phyloP scores from a whole-genome alignment of 2,797 vertebrate genomes.

The Linurgus olivaceus region DNA sequence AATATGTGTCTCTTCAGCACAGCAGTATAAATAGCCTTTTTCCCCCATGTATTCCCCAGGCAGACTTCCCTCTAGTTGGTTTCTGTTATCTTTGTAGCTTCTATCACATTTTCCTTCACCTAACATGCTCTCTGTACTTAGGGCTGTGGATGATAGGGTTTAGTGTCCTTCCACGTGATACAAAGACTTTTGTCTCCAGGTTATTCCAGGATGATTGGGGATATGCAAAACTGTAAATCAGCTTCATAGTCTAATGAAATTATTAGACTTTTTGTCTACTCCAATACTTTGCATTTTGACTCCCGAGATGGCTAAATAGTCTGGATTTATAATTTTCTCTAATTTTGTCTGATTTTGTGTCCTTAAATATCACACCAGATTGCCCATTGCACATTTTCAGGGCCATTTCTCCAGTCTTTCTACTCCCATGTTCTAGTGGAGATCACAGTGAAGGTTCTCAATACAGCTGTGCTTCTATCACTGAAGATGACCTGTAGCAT shows the following conservation, averaged over 20 bases:
- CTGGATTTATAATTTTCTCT: conserved; percentile 26
- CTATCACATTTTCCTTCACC: not conserved
- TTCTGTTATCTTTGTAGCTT: not conserved
- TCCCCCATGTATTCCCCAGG: not conserved
- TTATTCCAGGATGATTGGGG: not conserved
- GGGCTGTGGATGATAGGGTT: not conserved
- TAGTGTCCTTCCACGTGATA: not conserved
- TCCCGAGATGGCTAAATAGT: conserved; percentile 4
- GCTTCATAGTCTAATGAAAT: not conserved
- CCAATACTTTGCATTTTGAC: not conserved
- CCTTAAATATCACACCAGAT: conserved; percentile 14
- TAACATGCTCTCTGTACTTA: not conserved
- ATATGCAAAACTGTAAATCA: not conserved
- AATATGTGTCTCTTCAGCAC: not conserved
- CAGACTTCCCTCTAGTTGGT: not conserved
- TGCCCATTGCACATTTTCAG: not conserved
- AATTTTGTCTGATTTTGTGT: not conserved
- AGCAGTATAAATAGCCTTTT: not conserved
- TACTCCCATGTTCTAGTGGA: not conserved
- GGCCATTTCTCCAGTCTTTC: not conserved
- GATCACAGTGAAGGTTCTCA: conserved; percentile 13
- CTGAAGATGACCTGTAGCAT: not conserved
- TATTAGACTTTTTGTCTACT: not conserved
- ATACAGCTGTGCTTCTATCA: conserved; percentile 32
- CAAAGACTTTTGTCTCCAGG: not conserved